These are phyloP conservation scores for Raja brachyura DNA, from an alignment of 2,113 vertebrate genomes.

Conservation along the genomic window DNA sequence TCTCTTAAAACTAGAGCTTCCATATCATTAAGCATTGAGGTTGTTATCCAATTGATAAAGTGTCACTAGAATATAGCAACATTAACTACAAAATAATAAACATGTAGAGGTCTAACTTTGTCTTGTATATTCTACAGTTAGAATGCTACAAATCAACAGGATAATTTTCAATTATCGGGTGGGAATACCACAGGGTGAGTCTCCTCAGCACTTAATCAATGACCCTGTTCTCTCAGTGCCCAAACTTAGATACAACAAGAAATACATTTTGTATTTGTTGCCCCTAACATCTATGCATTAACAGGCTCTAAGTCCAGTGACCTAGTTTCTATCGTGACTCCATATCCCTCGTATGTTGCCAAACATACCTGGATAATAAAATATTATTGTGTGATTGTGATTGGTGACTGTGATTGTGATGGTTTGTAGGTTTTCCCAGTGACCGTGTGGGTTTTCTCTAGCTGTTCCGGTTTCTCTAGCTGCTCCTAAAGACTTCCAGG, in stretches of 20 bases:
- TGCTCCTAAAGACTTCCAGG: no score
- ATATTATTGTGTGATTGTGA: no score
- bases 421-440: no score
- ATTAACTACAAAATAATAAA: neutral
- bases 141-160: neutral
- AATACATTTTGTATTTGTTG: neutral
- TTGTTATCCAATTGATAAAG: neutral
- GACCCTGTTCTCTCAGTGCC: neutral
- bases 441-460: no score
- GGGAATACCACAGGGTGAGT: neutral
- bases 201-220: neutral
- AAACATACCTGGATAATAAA: no score
- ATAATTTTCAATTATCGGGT: neutral
- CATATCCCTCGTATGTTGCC: no score
- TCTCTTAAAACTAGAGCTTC: conserved; percentile 8
- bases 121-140: no score
- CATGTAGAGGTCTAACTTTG: neutral
- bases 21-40: neutral
- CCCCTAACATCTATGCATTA: neutral
- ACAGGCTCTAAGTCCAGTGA: neutral
- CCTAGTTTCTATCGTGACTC: no score
- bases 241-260: neutral
- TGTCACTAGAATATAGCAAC: neutral
- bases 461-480: no score
- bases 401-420: no score